phyloP scores from a whole-genome alignment of 2,888 invertebrate genomes.

The Papilio elwesi region DNA sequence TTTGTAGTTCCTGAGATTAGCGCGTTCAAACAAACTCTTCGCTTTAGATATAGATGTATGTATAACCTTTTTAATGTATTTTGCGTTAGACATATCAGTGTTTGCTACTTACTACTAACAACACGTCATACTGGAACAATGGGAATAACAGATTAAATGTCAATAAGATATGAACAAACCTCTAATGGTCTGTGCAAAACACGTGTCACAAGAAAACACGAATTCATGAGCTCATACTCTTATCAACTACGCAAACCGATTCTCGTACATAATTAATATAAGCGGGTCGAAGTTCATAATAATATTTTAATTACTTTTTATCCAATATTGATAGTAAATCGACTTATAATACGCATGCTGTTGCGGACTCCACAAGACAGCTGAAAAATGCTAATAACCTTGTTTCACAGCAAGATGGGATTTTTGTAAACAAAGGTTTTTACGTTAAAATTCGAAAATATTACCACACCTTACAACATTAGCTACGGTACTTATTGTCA shows the following conservation, averaged over 20 bases:
- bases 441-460: no score
- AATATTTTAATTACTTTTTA: constrained; percentile 42
- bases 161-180: neutral
- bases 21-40: no score
- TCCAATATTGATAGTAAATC: constrained; percentile 19
- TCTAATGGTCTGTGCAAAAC: constrained; percentile 1
- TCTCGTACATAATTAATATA: constrained; percentile 41
- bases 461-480: no score
- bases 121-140: neutral
- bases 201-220: constrained; percentile 34
- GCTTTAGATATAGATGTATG: no score
- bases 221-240: constrained; percentile 37
- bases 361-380: constrained; percentile 5
- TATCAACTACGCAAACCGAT: constrained; percentile 34
- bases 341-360: constrained; percentile 6
- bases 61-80: no score
- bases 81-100: no score
- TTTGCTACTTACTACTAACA: no score
- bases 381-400: neutral
- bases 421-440: no score
- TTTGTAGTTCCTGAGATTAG: no score
- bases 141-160: neutral
- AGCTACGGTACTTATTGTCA: no score
- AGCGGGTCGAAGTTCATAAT: constrained; percentile 41
- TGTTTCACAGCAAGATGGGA: neutral